These are phyloP conservation scores for Hylaeus volcanicus DNA, from an alignment of 1,140 invertebrate species.

Conservation along the genomic window DNA sequence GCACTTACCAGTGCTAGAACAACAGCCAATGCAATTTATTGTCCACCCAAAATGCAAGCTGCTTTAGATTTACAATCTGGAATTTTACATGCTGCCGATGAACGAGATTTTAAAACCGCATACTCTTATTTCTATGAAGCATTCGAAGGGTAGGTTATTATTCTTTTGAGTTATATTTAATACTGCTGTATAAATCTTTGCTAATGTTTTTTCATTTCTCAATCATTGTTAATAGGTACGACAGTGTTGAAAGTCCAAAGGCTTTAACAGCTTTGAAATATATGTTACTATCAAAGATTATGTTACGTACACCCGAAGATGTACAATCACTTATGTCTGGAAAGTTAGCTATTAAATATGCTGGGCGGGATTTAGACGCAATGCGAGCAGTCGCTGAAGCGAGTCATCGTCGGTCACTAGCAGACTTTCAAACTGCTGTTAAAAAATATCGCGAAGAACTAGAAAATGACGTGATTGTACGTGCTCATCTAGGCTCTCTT, in stretches of 20 bases:
- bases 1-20: conserved; percentile 98
- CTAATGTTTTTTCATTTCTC: neutral
- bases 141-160: conserved; percentile 90
- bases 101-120: conserved; percentile 99
- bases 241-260: conserved; percentile 95
- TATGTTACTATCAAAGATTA: conserved; percentile 99
- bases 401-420: conserved; percentile 96
- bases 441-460: conserved; percentile 94
- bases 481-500: conserved; percentile 96
- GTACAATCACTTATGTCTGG: conserved; percentile 97
- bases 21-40: conserved; percentile 99
- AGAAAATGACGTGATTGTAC: conserved; percentile 97
- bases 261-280: conserved; percentile 98
- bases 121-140: conserved; percentile 99
- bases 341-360: conserved; percentile 98
- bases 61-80: conserved; percentile 98
- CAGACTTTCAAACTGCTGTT: conserved; percentile 95
- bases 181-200: no score
- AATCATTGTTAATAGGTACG: conserved; percentile 83
- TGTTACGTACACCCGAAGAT: conserved; percentile 97
- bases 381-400: conserved; percentile 98
- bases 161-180: neutral
- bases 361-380: conserved; percentile 96
- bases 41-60: conserved; percentile 98
- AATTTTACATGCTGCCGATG: conserved; percentile 99